Conservation (phyloP, 2,888 invertebrate species). For the Horisme vitalbata region DNA sequence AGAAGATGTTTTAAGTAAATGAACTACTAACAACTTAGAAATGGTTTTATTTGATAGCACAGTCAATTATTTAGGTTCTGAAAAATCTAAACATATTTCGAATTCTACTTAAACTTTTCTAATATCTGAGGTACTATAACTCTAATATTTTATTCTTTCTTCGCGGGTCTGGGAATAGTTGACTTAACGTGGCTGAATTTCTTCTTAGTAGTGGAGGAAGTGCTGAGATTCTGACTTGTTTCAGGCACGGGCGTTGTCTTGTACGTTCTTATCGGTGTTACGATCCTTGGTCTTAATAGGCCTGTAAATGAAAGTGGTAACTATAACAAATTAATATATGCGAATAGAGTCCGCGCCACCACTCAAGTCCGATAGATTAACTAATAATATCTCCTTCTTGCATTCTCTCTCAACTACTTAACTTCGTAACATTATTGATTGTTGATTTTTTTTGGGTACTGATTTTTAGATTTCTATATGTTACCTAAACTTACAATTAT, state of each 20-base stretch:
- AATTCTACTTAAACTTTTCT: too few species aligned
- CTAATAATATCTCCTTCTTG: too few species aligned
- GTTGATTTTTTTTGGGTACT: too few species aligned
- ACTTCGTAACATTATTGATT: too few species aligned
- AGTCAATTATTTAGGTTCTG: slow-evolving; percentile 21
- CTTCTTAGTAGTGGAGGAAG: slow-evolving; percentile 53
- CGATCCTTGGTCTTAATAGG: slow-evolving; percentile 59
- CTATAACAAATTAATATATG: too few species aligned
- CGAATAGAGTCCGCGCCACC: too few species aligned
- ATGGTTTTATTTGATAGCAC: slow-evolving; percentile 22
- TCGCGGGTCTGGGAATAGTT: slow-evolving; percentile 65
- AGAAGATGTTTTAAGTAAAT: slow-evolving; percentile 25
- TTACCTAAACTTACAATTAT: too few species aligned
- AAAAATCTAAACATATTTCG: too few species aligned
- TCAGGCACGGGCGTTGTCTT: slow-evolving; percentile 40
- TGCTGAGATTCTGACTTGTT: slow-evolving; percentile 54
- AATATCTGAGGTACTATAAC: too few species aligned
- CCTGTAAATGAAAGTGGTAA: slow-evolving; percentile 50
- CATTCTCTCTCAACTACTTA: too few species aligned
- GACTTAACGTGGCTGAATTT: slow-evolving; percentile 72
- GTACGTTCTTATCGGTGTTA: slow-evolving; percentile 50
- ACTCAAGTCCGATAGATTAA: too few species aligned
- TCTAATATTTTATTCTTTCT: slow-evolving; percentile 45
- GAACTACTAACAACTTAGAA: slow-evolving; percentile 32
- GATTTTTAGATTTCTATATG: too few species aligned